Percentiles rank a stretch among this genome's conserved stretches.
These are phyloP conservation scores for Anomalospiza imberbis DNA, from an alignment of 2,797 vertebrate species.

Conservation along the genomic window DNA sequence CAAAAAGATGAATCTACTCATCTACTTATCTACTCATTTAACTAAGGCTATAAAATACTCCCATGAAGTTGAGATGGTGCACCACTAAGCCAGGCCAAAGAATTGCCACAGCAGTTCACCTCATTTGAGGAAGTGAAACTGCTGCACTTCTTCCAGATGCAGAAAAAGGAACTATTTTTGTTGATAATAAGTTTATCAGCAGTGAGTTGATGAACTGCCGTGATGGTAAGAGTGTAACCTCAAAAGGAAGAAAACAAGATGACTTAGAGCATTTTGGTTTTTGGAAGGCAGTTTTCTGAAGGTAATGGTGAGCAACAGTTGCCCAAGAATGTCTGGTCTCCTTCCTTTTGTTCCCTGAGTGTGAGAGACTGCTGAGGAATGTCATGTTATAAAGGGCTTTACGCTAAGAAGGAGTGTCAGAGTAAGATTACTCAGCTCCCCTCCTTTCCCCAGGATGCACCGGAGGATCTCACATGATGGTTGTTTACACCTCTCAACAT, in stretches of 20 bases:
- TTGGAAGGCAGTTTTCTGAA: neutral
- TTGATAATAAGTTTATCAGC: neutral
- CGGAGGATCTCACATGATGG: neutral
- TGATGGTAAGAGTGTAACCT: neutral
- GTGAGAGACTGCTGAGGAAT: neutral
- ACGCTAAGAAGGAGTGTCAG: neutral
- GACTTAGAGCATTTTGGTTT: neutral
- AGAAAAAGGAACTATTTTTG: conserved; percentile 27
- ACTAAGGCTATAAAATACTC: neutral
- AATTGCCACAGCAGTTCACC: neutral
- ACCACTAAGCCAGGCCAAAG: neutral
- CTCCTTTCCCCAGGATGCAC: neutral
- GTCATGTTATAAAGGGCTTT: neutral
- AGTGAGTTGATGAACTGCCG: conserved; percentile 1
- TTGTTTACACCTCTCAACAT: neutral
- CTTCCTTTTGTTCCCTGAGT: neutral
- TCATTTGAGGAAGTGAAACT: conserved; percentile 7
- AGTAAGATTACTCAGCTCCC: conserved; percentile 13
- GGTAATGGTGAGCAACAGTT: neutral
- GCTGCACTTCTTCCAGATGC: neutral
- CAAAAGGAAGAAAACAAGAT: conserved; percentile 26
- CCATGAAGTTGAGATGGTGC: neutral
- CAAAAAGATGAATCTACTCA: neutral
- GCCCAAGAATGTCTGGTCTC: neutral
- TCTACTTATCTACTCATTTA: neutral